Percentiles rank a stretch among this genome's conserved stretches.
Conservation (phyloP, 2,797 vertebrate species). For the Lophotriccus pileatus region DNA sequence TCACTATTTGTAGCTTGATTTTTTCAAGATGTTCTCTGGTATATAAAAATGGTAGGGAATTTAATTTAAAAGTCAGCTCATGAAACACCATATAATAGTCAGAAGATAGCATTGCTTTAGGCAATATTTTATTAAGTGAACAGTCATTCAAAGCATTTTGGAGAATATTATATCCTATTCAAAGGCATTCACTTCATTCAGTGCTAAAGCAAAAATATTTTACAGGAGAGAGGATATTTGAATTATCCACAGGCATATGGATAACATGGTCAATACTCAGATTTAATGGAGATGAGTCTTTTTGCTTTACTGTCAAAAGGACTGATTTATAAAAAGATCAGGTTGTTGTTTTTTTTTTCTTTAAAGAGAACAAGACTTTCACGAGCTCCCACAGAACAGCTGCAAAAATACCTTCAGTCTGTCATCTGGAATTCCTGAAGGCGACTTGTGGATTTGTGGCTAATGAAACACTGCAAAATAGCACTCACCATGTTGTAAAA, state of each 20-base stretch:
- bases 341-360: background rate
- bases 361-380: constrained; percentile 29
- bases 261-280: background rate
- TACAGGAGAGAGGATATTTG: constrained; percentile 53
- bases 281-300: background rate
- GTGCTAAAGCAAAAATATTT: constrained; percentile 34
- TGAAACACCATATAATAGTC: constrained; percentile 48
- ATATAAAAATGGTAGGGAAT: constrained; percentile 50
- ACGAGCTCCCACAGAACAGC: constrained; percentile 63
- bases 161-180: background rate
- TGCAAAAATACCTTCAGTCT: constrained; percentile 70
- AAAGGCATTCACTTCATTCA: constrained; percentile 23
- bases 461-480: constrained; percentile 73
- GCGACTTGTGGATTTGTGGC: constrained; percentile 65
- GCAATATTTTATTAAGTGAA: constrained; percentile 33
- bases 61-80: constrained; percentile 53
- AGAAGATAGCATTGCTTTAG: constrained; percentile 42
- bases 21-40: constrained; percentile 51
- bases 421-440: constrained; percentile 69
- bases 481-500: constrained; percentile 68
- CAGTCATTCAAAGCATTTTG: constrained; percentile 42
- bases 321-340: background rate
- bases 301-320: constrained; percentile 8
- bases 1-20: constrained; percentile 45
- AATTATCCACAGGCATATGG: constrained; percentile 26